Conservation (phyloP, 2,888 invertebrate species). For the Anarsia innoxiella region DNA sequence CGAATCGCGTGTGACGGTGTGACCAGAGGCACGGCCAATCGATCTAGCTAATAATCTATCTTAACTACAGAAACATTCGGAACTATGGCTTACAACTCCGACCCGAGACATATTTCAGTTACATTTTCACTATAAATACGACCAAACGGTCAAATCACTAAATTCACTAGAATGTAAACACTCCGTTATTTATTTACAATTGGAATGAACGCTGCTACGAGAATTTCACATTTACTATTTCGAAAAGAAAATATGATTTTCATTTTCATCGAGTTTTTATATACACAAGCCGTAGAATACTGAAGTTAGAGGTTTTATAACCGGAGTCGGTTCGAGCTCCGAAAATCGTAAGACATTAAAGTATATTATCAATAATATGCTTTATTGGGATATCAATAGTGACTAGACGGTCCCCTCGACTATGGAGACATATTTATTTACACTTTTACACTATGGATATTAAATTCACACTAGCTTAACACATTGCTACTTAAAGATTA, state of each 20-base stretch:
- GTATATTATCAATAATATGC: conserved; percentile 26
- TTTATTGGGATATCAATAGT: conserved; percentile 47
- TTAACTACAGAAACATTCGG: conserved; percentile 51
- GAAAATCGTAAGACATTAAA: too few species aligned
- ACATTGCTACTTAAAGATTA: conserved; percentile 34
- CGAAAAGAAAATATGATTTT: conserved; percentile 12
- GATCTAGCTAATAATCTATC: conserved; percentile 42
- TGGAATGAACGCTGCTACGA: conserved; percentile 29
- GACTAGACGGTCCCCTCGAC: conserved; percentile 59
- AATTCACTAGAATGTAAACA: conserved; percentile 49
- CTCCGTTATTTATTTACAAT: conserved; percentile 42
- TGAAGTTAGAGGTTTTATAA: conserved; percentile 43
- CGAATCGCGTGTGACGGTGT: background rate
- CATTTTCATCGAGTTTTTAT: conserved; percentile 30
- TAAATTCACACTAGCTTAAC: conserved; percentile 59
- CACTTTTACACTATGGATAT: conserved; percentile 54
- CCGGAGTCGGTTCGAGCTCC: too few species aligned
- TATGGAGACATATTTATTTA: conserved; percentile 45
- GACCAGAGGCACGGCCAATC: conserved; percentile 10
- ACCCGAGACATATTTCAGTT: conserved; percentile 36
- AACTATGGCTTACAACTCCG: conserved; percentile 37
- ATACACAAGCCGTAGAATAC: conserved; percentile 55
- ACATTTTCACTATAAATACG: conserved; percentile 49
- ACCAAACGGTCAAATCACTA: conserved; percentile 36
- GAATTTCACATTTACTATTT: conserved; percentile 11